Evolutionary conservation across 2,888 invertebrate genomes (phyloP), one percentile per base, ranked within the genome.

Genomic region (Agriopis leucophaearia): DNA sequence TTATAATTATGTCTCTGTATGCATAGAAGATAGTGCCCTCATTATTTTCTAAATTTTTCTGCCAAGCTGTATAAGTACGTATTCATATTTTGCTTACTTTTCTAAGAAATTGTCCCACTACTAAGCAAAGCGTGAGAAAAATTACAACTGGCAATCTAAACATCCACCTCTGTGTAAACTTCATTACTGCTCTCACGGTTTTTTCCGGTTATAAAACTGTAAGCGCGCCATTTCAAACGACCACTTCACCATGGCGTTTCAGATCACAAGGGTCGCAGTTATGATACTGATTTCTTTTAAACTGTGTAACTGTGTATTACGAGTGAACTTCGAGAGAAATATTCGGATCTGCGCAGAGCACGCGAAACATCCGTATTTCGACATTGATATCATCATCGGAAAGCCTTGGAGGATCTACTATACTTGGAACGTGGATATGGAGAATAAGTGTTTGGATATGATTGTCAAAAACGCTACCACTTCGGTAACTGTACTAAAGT

Each of bases 331-430:
- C 0, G 59, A 65, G 27, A 74, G 64, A 4, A 79, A 79, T 57
- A 71, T 71, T 7, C 76, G 78, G 7, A 68, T 69, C 10, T 91
- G 91, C 35, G 59, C 64, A 1, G 81, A 76, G 42, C 70, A 90
- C 47, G 73, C 77, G 0, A 80, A 75, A 16, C 74, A 88, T 0
- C 88, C 92, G 0, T 87, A 81, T 59, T 92, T 92, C 58, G 88
- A 88, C 16, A 72, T 81, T 0, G 88, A 91, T 0, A 61, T 85
- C 63, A 81, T 91, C 0, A 55, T 87, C 0, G 88, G 87, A 0
- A 80, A 76, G 27, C 78, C 85, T 0, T 92, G 92, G 92, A 77
- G 88, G 47, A 83, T 91, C 12, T 90, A 88, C 62, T 88, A 88
- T 38, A 79, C 87, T 0, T 92, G 91, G 91, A 88, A 89, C 48